Evolutionary conservation across 1,140 invertebrate genomes (phyloP), one percentile per base, ranked within the genome.

Genomic region (Drosophila lacteicornis): DNA sequence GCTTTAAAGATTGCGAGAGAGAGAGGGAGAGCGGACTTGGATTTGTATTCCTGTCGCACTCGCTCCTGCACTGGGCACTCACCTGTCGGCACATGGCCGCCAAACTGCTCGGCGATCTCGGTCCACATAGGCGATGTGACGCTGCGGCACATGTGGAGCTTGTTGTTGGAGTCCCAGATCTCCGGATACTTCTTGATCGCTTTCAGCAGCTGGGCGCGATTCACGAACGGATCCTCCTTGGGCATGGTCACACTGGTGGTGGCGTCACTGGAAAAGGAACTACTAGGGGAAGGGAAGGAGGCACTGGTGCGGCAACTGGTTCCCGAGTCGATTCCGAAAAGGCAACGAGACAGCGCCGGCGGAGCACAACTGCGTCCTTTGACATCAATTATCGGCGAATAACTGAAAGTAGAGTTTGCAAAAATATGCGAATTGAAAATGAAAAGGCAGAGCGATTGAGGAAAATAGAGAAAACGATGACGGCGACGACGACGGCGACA

Each of bases 311-410:
- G 30, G 50, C 36, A 36, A 27, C 22, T 53, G 55, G 25, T 51
- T 49, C 55, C 66, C 33, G 12, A 13, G 45, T 42, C 65, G 57
- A 42, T 65, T 66, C 61, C 46, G 19, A 68, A 67, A 22, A 33
- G 71, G 70, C 69, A 42, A 63, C 55, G 62, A 42, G 49, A 75
- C 83, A 71, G 67, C 79, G 68, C 70, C 84, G 62, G 80, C 83
- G 84, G 80, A 84, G 84, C 84, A 88, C 79, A 92, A 84, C 84
- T 88, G 91, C 91, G 91, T 92, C 91, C 91, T 92, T 92, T 92
- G 91, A 92, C 91, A 92, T 92, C 91, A 92, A 92, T 92, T 92
- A 92, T 92, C 91, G 91, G 91, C 91, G 91, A 92, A 92, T 92
- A 92, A 92, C 91, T 92, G 88, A 92, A 92, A 92, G 91, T 91